Evolutionary conservation across 2,113 vertebrate genomes (phyloP).

Genomic region (Bos javanicus): DNA sequence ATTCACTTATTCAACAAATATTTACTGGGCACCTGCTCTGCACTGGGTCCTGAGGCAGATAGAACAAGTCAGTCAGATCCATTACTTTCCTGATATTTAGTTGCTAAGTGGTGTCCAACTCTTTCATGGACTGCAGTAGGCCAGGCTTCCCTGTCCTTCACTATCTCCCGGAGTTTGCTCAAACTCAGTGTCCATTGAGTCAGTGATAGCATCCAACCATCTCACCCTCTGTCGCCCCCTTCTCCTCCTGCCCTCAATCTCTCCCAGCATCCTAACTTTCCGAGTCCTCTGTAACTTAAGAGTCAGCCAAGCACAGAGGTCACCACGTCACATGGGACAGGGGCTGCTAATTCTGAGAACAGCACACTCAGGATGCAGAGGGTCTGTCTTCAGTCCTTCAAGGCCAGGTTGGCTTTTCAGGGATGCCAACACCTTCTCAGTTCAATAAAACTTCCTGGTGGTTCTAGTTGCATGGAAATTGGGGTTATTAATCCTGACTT

Average conservation of each 20-base stretch:
- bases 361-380: background rate
- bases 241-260: background rate
- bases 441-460: background rate
- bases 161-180: background rate
- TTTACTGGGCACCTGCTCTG: background rate
- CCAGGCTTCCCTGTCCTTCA: background rate
- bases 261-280: background rate
- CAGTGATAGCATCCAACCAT: background rate
- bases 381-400: background rate
- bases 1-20: background rate
- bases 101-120: background rate
- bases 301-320: background rate
- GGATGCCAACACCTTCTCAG: background rate
- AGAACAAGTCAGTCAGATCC: background rate
- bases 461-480: background rate
- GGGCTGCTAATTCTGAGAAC: background rate
- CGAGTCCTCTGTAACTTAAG: too few relatives aligned
- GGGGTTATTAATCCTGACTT: background rate
- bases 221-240: background rate
- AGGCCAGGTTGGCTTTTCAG: background rate
- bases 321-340: background rate
- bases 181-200: background rate
- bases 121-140: background rate
- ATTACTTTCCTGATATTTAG: background rate
- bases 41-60: background rate